phyloP scores from a whole-genome alignment of 2,113 vertebrate species.

The Urocolius indicus region DNA sequence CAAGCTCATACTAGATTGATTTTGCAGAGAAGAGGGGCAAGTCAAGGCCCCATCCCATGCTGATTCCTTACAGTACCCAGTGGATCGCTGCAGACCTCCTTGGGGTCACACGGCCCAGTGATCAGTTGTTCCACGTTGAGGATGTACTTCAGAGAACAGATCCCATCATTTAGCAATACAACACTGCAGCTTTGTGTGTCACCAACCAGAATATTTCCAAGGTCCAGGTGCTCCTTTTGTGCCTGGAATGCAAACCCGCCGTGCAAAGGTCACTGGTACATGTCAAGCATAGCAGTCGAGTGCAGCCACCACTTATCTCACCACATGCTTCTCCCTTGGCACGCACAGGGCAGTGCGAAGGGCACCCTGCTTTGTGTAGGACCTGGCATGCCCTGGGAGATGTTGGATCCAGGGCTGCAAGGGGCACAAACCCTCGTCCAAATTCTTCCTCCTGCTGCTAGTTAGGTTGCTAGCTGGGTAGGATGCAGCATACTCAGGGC shows the following conservation, averaged over 20 bases:
- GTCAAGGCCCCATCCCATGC: neutral
- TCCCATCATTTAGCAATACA: constrained; percentile 83
- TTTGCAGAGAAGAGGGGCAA: neutral
- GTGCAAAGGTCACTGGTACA: neutral
- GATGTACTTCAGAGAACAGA: constrained; percentile 82
- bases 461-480: neutral
- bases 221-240: constrained; percentile 76
- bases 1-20: neutral
- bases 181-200: constrained; percentile 74
- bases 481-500: neutral
- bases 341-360: neutral
- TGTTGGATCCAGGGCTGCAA: neutral
- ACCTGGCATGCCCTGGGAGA: neutral
- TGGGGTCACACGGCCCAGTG: constrained; percentile 17
- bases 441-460: neutral
- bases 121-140: constrained; percentile 82
- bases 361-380: neutral
- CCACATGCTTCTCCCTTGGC: neutral
- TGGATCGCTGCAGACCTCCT: constrained; percentile 36
- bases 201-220: constrained; percentile 85
- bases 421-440: neutral
- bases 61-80: constrained; percentile 74
- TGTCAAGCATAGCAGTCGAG: fast-evolving
- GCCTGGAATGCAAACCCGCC: constrained; percentile 74
- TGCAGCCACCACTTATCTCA: neutral